Evolutionary conservation across 1,140 invertebrate genomes (phyloP), one percentile per base, ranked within the genome.

Genomic region (Drosophila yakuba): DNA sequence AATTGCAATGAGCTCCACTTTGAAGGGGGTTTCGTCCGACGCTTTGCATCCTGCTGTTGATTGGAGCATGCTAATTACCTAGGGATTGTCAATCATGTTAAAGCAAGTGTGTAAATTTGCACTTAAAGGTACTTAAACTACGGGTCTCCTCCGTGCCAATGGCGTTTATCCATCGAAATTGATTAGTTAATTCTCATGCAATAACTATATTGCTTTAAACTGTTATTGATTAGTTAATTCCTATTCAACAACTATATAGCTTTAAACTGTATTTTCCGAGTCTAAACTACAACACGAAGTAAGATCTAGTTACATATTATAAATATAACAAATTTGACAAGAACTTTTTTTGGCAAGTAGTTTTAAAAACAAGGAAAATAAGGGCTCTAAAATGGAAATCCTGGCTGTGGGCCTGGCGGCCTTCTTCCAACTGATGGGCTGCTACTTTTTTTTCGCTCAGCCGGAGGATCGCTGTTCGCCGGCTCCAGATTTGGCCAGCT

Each of bases 401-500:
- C 0, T 66, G 5, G 61, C 84, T 2, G 36, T 88, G 17, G 23
- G 8, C 2, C 11, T 74, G 6, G 80, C 85, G 0, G 77, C 39
- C 3, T 1, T 78, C 1, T 50, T 57, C 0, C 80, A 88, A 36
- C 2, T 89, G 1, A 5, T 68, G 23, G 80, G 80, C 3, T 11
- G 48, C 17, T 66, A 69, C 0, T 39, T 80, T 1, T 90, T 89
- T 10, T 57, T 88, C 0, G 36, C 11, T 8, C 84, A 89, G 39
- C 67, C 84, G 0, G 7, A 36, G 32, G 85, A 88, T 64, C 41
- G 51, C 1, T 88, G 84, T 12, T 89, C 84, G 12, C 50, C 77
- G 2, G 64, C 84, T 11, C 84, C 84, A 0, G 17, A n/a, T 1
- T 7, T 74, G 11, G 84, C 48, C 15, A 84, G 84, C 44, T 89